Base-by-base conservation (phyloP, 2,888 invertebrate species). In the Carabus problematicus region DNA sequence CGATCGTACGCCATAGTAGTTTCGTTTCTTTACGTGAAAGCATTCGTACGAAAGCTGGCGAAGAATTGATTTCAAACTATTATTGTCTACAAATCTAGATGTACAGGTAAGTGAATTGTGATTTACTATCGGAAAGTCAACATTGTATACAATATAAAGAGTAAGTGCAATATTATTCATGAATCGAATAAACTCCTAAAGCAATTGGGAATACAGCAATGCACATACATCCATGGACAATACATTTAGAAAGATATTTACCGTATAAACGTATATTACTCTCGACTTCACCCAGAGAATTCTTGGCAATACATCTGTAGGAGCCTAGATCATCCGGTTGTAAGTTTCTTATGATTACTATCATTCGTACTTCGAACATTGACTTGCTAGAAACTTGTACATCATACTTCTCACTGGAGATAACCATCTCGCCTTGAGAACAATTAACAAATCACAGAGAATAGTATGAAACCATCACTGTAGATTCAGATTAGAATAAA, bases 201-300 rank as follows among this genome's bases (percentile, higher is more conserved):
- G 29, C 29, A 29, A 29, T 6, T 29, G 29, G 29, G 29, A 29
- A 29, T 29, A 29, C 29, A 29, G 29, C 29, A 29, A 29, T 3
- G 29, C 2, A 29, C 6, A 29, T 29, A 29, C 29, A 29, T 29
- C 29, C 29, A 29, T 29, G 6, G 29, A 29, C 29, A 3, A 29
- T 29, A 29, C 6, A 29, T 29, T 29, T 29, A 29, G 29, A 29
- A 29, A 29, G 29, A 29, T 72, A 79, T 88, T 88, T 82, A 95
- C 95, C 94, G 80, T 95, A 94, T 62, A 95, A 84, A 73, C 94
- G 87, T 76, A 95, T 94, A 77, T 89, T 90, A 82, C 93, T 93
- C 79, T 95, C 94, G 16, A 93, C 93, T 80, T 94, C 94, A 0
- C 95, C 95, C 1, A 95, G 85, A 0, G 92, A 92, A 82, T 93